A percentile compares a stretch with the other conserved stretches of the same genome.
Evolutionary conservation across 2,797 vertebrate species (phyloP).

Genomic region (Neosilurus hyrtlii): DNA sequence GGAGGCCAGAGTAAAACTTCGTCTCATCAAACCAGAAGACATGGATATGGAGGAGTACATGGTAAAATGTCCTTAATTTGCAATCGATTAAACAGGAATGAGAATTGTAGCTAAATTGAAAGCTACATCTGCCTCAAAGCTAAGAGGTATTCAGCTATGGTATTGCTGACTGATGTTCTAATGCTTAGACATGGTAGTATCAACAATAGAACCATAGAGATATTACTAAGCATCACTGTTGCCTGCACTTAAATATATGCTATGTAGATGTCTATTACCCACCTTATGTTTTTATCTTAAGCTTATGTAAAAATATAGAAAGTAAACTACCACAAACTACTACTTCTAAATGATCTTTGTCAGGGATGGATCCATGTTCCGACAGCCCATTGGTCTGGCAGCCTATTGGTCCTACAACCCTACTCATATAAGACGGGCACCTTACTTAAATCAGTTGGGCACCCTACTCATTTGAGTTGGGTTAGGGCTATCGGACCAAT

Average conservation of each 20-base stretch:
- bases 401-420: no score
- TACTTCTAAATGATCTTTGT: neutral
- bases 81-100: neutral
- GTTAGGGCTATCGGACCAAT: no score
- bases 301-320: neutral
- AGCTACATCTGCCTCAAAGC: neutral
- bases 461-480: no score
- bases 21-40: constrained; percentile 90
- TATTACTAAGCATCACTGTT: neutral
- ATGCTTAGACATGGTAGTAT: neutral
- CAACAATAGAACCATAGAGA: neutral
- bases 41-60: constrained; percentile 96
- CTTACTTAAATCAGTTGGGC: no score
- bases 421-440: no score
- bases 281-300: neutral
- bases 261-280: neutral
- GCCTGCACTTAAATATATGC: neutral
- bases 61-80: constrained; percentile 65
- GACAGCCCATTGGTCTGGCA: no score
- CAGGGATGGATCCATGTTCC: neutral
- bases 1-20: constrained; percentile 87
- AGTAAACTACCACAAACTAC: neutral
- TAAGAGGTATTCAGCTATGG: neutral
- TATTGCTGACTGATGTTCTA: neutral
- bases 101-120: neutral